Evolutionary conservation across 2,797 vertebrate genomes (phyloP).

Genomic region (Phataginus tricuspis): DNA sequence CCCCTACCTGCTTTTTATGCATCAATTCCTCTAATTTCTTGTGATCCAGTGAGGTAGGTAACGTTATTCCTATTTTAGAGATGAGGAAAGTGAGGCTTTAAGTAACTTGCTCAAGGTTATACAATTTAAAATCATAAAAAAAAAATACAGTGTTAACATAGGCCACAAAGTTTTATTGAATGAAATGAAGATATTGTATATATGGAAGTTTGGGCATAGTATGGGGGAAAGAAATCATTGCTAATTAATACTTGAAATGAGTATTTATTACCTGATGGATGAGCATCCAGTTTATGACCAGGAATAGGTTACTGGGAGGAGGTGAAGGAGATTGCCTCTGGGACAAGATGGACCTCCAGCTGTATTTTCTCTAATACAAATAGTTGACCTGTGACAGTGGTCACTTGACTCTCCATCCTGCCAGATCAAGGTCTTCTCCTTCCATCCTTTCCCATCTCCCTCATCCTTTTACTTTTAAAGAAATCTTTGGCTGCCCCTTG

Average conservation of each 20-base stretch:
- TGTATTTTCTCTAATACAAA: neutral
- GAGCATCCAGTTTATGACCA: neutral
- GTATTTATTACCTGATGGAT: neutral
- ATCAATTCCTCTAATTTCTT: conserved; percentile 37
- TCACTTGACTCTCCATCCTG: neutral
- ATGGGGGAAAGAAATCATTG: conserved; percentile 16
- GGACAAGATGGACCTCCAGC: neutral
- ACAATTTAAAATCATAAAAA: neutral
- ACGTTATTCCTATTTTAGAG: conserved; percentile 12
- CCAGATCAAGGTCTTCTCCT: neutral
- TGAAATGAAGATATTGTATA: neutral
- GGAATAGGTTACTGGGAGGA: neutral
- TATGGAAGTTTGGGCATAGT: conserved; percentile 35
- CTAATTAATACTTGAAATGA: conserved; percentile 21
- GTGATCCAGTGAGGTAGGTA: neutral
- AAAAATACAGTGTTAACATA: neutral
- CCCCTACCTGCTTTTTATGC: neutral
- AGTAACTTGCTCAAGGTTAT: conserved; percentile 23
- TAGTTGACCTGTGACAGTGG: neutral
- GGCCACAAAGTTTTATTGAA: neutral
- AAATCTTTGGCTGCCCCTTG: neutral
- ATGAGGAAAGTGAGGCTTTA: conserved; percentile 33
- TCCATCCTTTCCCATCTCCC: neutral
- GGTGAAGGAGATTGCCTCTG: neutral
- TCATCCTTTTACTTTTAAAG: neutral